Conservation (phyloP, 2,113 vertebrate genomes). For the Thalassarche chlororhynchos region DNA sequence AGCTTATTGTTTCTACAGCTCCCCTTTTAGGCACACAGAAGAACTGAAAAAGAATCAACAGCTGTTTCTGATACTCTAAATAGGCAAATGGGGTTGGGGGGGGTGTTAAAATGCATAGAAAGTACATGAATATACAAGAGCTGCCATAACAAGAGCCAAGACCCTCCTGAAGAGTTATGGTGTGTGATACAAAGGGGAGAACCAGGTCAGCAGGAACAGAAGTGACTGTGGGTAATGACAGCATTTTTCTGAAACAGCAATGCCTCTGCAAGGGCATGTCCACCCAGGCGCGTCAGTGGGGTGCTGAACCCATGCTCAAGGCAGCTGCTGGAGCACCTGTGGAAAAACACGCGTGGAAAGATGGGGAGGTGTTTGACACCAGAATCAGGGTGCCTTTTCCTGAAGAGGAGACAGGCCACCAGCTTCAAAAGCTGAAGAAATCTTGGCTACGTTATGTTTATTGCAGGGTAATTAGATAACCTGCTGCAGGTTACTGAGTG, state of each 20-base stretch:
- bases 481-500: background rate
- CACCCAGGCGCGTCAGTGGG: accelerated
- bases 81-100: background rate
- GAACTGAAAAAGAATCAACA: background rate
- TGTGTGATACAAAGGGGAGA: background rate
- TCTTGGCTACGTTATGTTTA: background rate
- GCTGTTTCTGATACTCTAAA: background rate
- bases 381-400: background rate
- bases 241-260: background rate
- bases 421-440: background rate
- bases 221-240: background rate
- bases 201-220: background rate
- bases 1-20: background rate
- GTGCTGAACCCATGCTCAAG: background rate
- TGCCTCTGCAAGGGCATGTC: background rate
- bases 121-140: background rate
- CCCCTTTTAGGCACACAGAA: background rate
- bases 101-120: background rate
- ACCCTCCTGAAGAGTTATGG: background rate
- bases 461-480: background rate
- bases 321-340: background rate
- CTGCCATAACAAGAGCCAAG: background rate
- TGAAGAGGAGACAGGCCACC: background rate
- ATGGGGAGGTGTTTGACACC: background rate
- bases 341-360: background rate